Percentiles rank a stretch among this genome's conserved stretches.
These are phyloP conservation scores for Gallinago paraguaiae DNA, from an alignment of 2,113 vertebrate genomes.

Conservation along the genomic window DNA sequence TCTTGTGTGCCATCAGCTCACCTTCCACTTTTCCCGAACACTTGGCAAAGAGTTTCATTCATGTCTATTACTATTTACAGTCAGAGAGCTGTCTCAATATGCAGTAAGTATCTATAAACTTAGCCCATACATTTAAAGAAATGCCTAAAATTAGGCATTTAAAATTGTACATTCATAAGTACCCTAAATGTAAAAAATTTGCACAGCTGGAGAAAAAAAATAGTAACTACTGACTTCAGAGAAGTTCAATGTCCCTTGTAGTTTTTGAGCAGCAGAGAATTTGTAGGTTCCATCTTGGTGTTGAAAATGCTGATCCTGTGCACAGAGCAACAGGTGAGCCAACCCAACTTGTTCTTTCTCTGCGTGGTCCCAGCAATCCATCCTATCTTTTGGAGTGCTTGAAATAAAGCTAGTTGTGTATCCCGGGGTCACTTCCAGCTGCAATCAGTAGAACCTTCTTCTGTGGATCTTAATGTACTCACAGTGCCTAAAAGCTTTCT, in stretches of 20 bases:
- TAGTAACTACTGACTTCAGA: background rate
- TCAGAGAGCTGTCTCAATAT: background rate
- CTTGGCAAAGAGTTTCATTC: background rate
- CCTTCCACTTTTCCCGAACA: background rate
- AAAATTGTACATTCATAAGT: background rate
- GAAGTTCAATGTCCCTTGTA: background rate
- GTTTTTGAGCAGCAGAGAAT: background rate
- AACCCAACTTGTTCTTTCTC: background rate
- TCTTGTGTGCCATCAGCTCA: background rate
- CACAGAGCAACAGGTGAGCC: background rate
- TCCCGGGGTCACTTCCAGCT: background rate
- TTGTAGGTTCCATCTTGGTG: background rate
- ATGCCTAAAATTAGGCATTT: background rate
- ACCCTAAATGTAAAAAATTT: background rate
- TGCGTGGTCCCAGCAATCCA: background rate
- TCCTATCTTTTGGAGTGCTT: background rate
- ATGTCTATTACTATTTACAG: background rate
- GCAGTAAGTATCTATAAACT: background rate
- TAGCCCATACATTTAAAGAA: background rate
- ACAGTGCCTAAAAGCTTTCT: background rate
- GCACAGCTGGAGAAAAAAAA: background rate
- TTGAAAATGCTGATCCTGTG: background rate
- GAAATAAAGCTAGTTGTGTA: background rate
- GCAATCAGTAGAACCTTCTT: background rate
- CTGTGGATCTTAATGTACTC: background rate